Evolutionary conservation across 2,113 vertebrate species (phyloP), one percentile per base, ranked within the genome.

Genomic region (human (Homo sapiens)): DNA sequence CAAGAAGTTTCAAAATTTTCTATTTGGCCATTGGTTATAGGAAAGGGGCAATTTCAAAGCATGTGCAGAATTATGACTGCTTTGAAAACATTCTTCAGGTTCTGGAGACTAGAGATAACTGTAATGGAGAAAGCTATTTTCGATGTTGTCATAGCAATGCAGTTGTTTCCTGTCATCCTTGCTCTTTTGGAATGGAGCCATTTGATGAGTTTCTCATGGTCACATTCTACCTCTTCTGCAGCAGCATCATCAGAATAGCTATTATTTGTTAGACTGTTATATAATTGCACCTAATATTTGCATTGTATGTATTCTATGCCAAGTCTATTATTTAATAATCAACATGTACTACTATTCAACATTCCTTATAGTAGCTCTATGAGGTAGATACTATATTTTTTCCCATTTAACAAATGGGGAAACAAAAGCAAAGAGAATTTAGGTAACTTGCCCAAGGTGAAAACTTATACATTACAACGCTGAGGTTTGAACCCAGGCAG

Each of bases 381-480:
- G 40, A 95, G 27, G 55, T 35, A 92, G 66, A 25, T 72, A 38
- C 40, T 73, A n/a, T 50, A 6, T 78, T 91, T 50, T 91, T 35
- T 81, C 12, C 30, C 50, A 61, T 82, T 94, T 97, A 94, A 64
- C 3, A 96, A 55, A 23, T 64, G 22, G 45, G 2, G 8, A 73
- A 84, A 57, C 35, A 43, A 20, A 93, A 93, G 5, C 57, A 96
- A 93, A 87, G 50, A 89, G 61, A 94, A 80, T 84, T 88, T 75
- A 40, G 93, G 0, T 43, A 40, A 50, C 25, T 86, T 90, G 30
- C 20, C 35, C 43, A 68, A 86, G 7, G 25, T 90, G 93, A 59
- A 20, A 83, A 25, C 8, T 94, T 88, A 78, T 1, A 85, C 61
- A 73, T 84, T 73, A 20, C 76, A 70, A 25, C 11, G 3, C 9